Base-by-base conservation (phyloP, 2,113 vertebrate genomes). In the Thalassoma bifasciatum region DNA sequence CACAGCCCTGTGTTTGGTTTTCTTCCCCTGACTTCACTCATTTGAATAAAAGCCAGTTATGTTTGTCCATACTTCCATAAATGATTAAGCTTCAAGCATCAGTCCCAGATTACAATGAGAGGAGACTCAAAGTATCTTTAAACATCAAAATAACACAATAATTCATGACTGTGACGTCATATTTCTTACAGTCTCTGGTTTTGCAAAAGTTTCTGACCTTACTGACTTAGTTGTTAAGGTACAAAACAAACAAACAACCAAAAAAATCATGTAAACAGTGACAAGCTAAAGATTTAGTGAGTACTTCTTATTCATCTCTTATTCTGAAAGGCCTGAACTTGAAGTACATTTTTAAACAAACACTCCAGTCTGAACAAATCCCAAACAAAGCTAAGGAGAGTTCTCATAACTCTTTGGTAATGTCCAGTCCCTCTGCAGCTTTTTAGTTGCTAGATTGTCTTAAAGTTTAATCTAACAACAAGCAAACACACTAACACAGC, bases 331-430 rank as follows among this genome's bases (percentile, higher is more conserved):
- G 59, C 63, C 80, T 63, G n/a, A 19, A 67, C n/a, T n/a, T n/a
- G 75, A 65, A 85, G 30, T 30, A 6, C n/a, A 46, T 52, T 77
- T 76, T 72, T 61, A 84, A 81, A 80, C 68, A 72, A 84, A 82
- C 73, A 75, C 69, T 77, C 8, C 12, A 73, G 64, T 46, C 69
- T 42, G 23, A 79, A 74, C 52, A 23, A 65, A 44, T 79, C 50
- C 66, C 66, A 22, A 78, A 86, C 75, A 78, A 86, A 81, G 61
- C 79, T 75, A 77, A 70, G 50, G 83, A 74, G 83, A 79, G 68
- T 75, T 78, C 76, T 51, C 67, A 47, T 44, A 62, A 49, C 62
- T 38, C 54, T 56, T 66, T 46, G 77, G n/a, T n/a, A n/a, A n/a
- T 23, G 54, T 3, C 4, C 51, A 22, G 38, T 77, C 78, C 67